Percentiles rank a stretch among this genome's conserved stretches.
Evolutionary conservation across 2,113 vertebrate species (phyloP).

Genomic region (Rhineura floridana): DNA sequence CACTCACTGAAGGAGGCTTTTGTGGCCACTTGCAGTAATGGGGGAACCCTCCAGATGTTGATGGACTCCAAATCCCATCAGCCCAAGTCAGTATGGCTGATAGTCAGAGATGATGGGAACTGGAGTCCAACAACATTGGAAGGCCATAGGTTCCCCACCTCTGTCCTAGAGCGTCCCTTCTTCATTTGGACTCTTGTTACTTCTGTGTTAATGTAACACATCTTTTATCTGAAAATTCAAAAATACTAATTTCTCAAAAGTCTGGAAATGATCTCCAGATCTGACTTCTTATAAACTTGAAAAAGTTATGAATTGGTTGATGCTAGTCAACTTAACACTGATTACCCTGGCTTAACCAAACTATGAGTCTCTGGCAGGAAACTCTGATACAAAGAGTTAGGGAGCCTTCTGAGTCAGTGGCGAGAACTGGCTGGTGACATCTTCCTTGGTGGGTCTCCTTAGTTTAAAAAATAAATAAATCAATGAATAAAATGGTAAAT

Average conservation of each 20-base stretch:
- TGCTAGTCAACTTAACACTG: background rate
- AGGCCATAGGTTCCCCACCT: background rate
- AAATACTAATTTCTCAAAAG: background rate
- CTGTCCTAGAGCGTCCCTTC: background rate
- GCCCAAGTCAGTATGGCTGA: background rate
- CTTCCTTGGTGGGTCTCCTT: background rate
- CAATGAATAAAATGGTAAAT: conserved; percentile 35
- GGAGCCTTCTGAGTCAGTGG: background rate
- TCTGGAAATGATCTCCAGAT: background rate
- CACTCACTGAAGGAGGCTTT: background rate
- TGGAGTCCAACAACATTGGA: background rate
- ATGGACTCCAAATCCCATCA: background rate
- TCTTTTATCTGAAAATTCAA: background rate
- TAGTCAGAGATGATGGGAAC: background rate
- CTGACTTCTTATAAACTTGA: background rate
- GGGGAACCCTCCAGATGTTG: background rate
- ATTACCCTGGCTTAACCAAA: background rate
- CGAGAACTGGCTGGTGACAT: background rate
- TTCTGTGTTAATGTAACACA: background rate
- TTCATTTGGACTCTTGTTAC: background rate
- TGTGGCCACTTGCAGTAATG: background rate
- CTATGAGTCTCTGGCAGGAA: background rate
- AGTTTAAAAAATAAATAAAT: conserved; percentile 30
- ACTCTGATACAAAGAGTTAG: background rate
- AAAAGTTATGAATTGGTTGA: background rate